These are phyloP conservation scores for Elephantulus edwardii DNA, from an alignment of 2,113 vertebrate genomes.

Conservation along the genomic window DNA sequence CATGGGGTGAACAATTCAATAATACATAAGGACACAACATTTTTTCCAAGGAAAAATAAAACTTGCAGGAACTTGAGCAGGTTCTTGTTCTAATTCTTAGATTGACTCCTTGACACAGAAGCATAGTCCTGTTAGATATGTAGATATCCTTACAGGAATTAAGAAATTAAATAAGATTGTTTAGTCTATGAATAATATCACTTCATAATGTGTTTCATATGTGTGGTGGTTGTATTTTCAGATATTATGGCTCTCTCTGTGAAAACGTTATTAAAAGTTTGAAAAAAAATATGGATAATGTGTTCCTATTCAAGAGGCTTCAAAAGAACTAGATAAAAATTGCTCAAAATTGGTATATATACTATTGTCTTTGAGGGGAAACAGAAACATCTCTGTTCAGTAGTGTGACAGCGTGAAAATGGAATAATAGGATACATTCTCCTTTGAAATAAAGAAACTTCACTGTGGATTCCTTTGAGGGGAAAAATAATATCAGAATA, in stretches of 20 bases:
- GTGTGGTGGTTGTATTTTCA: neutral
- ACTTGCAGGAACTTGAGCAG: neutral
- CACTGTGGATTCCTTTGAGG: neutral
- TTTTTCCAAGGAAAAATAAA: conserved; percentile 1
- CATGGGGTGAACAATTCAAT: neutral
- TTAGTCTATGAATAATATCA: neutral
- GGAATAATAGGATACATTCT: neutral
- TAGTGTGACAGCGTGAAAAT: neutral
- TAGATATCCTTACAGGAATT: neutral
- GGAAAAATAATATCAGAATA: neutral
- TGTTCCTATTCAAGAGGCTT: no score
- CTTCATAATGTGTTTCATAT: neutral
- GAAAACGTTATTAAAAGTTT: conserved; percentile 17
- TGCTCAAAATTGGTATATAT: neutral
- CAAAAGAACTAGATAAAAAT: no score
- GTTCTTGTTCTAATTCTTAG: neutral
- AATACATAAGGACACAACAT: neutral
- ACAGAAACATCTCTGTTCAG: neutral
- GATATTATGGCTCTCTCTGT: neutral
- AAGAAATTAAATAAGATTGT: neutral
- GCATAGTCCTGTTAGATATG: neutral
- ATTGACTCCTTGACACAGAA: neutral
- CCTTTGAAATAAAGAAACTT: conserved; percentile 15
- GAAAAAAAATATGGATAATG: neutral
- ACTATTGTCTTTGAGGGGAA: neutral